A percentile compares a stretch with the other conserved stretches of the same genome.
These are phyloP conservation scores for Xestia sexstrigata DNA, from an alignment of 2,888 invertebrate genomes.

Conservation along the genomic window DNA sequence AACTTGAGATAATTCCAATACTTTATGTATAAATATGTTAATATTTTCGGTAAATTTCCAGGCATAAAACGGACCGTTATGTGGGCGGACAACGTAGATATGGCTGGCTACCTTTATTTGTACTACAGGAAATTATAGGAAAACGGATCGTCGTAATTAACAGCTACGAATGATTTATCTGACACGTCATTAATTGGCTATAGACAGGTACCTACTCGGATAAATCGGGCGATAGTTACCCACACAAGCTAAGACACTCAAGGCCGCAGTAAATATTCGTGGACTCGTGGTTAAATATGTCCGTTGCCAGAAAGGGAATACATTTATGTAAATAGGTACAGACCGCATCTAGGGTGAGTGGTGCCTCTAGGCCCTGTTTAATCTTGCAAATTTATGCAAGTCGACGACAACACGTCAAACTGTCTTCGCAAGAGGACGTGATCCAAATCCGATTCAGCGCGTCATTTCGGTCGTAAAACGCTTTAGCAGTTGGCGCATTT, in stretches of 20 bases:
- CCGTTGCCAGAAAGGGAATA: constrained; percentile 76
- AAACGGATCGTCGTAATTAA: constrained; percentile 54
- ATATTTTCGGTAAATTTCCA: constrained; percentile 5
- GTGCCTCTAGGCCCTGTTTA: constrained; percentile 80
- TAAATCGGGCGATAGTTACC: constrained; percentile 7
- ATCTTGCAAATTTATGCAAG: constrained; percentile 90
- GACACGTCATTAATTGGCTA: constrained; percentile 41
- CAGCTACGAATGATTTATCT: constrained; percentile 52
- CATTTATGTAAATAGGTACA: constrained; percentile 85
- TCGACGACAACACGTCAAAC: constrained; percentile 88
- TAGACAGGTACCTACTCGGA: constrained; percentile 26
- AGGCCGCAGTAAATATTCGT: constrained; percentile 68
- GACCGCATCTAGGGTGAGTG: constrained; percentile 76
- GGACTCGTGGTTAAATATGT: constrained; percentile 67
- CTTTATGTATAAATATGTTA: constrained; percentile 1
- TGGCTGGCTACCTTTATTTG: constrained; percentile 5
- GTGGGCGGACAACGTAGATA: neutral
- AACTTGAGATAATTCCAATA: constrained; percentile 9
- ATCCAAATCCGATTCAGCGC: constrained; percentile 88
- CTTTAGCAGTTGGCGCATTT: constrained; percentile 87
- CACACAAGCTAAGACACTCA: constrained; percentile 37
- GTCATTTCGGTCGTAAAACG: constrained; percentile 88
- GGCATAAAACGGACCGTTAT: neutral
- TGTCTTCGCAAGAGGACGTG: constrained; percentile 87
- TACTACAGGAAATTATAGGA: constrained; percentile 33